Conservation (phyloP, 2,797 vertebrate genomes). For the Crenuchus spilurus region DNA sequence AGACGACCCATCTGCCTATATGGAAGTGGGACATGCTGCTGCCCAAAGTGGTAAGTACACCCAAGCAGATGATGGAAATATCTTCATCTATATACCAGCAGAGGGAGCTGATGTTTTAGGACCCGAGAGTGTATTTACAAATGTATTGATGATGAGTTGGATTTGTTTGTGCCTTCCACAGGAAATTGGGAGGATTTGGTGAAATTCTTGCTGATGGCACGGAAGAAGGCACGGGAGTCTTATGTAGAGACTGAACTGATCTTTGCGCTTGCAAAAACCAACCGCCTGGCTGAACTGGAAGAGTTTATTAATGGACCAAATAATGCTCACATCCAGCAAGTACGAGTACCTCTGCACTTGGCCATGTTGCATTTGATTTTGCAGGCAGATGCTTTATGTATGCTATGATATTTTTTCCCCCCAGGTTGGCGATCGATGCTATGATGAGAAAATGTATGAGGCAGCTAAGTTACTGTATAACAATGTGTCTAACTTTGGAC, state of each 20-base stretch:
- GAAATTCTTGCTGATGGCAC: slow-evolving; percentile 95
- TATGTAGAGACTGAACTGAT: slow-evolving; percentile 93
- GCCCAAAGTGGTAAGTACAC: slow-evolving; percentile 88
- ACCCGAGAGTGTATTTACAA: not conserved
- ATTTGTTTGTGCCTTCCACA: slow-evolving; percentile 48
- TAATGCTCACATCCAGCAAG: slow-evolving; percentile 98
- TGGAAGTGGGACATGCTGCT: slow-evolving; percentile 98
- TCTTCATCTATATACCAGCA: not conserved
- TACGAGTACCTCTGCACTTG: slow-evolving; percentile 61
- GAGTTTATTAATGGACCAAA: slow-evolving; percentile 99
- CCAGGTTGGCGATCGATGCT: slow-evolving; percentile 92
- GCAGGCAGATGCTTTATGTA: too few relatives aligned
- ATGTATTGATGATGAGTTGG: slow-evolving; percentile 22
- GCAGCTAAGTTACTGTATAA: slow-evolving; percentile 91
- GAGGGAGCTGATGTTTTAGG: not conserved
- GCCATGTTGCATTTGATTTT: not conserved
- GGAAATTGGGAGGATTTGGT: slow-evolving; percentile 95
- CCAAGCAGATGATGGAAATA: not conserved
- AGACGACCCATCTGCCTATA: slow-evolving; percentile 97
- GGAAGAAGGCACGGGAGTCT: slow-evolving; percentile 90
- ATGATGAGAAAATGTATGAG: slow-evolving; percentile 91
- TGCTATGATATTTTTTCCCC: not conserved
- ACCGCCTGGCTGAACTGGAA: slow-evolving; percentile 91
- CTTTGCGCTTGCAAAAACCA: slow-evolving; percentile 94
- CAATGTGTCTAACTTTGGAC: slow-evolving; percentile 90